Evolutionary conservation across 35 echinoderm and acorn worm genomes (phyloP).

Genomic region (Lytechinus pictus): DNA sequence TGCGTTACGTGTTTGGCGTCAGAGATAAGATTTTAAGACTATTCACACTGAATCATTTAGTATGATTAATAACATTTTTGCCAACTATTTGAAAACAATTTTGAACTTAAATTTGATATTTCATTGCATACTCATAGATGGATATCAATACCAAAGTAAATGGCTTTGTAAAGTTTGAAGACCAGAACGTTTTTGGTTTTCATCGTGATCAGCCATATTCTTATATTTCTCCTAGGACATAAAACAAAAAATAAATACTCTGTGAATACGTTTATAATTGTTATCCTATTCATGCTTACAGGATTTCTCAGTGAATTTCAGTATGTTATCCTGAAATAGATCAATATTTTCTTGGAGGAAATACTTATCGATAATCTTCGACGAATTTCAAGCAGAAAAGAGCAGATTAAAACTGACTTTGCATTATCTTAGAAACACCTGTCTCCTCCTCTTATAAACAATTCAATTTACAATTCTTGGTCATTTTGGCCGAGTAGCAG

Average conservation of each 20-base stretch:
- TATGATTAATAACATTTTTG: not conserved
- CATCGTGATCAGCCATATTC: not conserved
- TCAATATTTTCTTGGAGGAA: not conserved
- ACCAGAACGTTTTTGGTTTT: not conserved
- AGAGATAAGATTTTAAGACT: not conserved
- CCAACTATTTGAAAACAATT: not conserved
- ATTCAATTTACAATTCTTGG: not conserved
- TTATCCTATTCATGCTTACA: not conserved
- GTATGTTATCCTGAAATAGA: slow-evolving; percentile 4
- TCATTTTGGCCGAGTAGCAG: not conserved
- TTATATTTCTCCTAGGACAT: not conserved
- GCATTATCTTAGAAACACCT: not conserved
- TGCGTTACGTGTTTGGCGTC: slow-evolving; percentile 7
- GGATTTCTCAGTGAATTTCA: not conserved
- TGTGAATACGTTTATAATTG: not conserved
- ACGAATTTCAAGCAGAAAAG: not conserved
- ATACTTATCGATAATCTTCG: not conserved
- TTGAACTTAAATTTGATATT: not conserved
- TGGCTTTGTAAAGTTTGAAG: not conserved
- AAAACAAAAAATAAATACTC: not conserved
- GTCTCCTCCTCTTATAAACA: not conserved
- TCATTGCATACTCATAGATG: not conserved
- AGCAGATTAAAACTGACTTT: not conserved
- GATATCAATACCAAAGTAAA: not conserved
- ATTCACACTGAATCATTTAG: not conserved